phyloP scores from a whole-genome alignment of 1,140 invertebrate species.

The Heliconius congener region DNA sequence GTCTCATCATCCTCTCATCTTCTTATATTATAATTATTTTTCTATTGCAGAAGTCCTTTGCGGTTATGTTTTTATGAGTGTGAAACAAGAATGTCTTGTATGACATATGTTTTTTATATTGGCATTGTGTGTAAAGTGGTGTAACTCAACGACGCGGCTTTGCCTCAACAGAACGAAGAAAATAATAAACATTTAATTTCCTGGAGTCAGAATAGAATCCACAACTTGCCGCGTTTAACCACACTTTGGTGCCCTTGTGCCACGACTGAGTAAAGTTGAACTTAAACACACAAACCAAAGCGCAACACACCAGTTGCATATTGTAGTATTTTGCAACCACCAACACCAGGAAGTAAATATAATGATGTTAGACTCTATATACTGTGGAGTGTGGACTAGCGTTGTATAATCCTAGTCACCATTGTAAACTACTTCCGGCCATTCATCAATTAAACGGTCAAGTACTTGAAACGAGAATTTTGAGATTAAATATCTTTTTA shows the following conservation, averaged over 20 bases:
- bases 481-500: neutral
- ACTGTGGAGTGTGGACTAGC: neutral
- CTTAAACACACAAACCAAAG: neutral
- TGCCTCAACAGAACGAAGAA: neutral
- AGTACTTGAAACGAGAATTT: constrained; percentile 3
- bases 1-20: too few species aligned
- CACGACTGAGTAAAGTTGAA: too few species aligned
- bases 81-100: too few species aligned
- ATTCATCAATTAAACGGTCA: constrained; percentile 21
- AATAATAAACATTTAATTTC: neutral
- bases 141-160: neutral
- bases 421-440: constrained; percentile 25
- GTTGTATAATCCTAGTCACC: constrained; percentile 19
- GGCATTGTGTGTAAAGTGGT: neutral
- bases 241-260: too few species aligned
- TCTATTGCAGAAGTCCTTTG: too few species aligned
- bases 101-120: too few species aligned
- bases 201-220: neutral
- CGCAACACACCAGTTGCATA: constrained; percentile 2
- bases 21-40: too few species aligned
- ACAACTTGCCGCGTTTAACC: neutral
- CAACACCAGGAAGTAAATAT: constrained; percentile 18
- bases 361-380: constrained; percentile 23
- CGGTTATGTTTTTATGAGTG: too few species aligned
- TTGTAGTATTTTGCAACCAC: constrained; percentile 21